phyloP scores from a whole-genome alignment of 2,888 invertebrate species.

The Trisateles emortualis region DNA sequence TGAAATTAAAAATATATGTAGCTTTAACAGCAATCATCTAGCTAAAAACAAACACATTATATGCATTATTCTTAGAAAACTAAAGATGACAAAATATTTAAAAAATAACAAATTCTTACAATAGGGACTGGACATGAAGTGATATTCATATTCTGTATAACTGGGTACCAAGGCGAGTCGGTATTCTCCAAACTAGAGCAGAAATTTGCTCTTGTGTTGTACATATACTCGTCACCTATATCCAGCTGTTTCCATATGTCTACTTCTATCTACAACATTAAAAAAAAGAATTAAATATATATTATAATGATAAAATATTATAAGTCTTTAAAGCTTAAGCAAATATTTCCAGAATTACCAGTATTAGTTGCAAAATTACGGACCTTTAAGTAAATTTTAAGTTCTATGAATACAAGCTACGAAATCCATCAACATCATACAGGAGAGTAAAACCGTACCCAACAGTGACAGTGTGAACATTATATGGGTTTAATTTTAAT shows the following conservation, averaged over 20 bases:
- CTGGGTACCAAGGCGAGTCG: constrained; percentile 65
- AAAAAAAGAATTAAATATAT: no score
- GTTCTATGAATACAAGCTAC: no score
- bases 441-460: no score
- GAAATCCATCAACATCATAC: no score
- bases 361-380: no score
- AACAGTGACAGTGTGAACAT: no score
- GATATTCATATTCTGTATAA: constrained; percentile 59
- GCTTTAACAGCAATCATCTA: not conserved
- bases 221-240: constrained; percentile 61
- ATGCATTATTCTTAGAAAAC: not conserved
- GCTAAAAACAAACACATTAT: not conserved
- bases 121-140: constrained; percentile 62
- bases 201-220: constrained; percentile 52
- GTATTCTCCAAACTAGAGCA: constrained; percentile 60
- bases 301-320: no score
- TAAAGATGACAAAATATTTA: no score
- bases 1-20: constrained; percentile 41
- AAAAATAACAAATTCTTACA: constrained; percentile 51
- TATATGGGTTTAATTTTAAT: no score
- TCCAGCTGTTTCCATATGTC: constrained; percentile 61
- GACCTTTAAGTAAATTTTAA: no score
- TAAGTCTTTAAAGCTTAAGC: no score
- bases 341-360: no score
- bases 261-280: constrained; percentile 61